Evolutionary conservation across 2,113 vertebrate genomes (phyloP).

Genomic region (Eulemur rufifrons): DNA sequence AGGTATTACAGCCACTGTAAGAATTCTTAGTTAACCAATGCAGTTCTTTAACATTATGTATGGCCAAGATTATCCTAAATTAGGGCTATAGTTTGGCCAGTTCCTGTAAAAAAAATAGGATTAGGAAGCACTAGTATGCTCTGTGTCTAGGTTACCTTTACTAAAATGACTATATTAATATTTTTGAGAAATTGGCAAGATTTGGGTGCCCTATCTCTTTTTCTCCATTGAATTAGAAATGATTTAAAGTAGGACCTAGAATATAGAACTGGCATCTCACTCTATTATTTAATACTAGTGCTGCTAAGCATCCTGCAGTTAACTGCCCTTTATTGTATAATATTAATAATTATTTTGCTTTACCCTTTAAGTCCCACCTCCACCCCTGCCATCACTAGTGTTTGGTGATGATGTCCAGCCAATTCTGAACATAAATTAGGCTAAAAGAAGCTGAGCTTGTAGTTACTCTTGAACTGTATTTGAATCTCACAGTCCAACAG

Average conservation of each 20-base stretch:
- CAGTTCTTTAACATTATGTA: neutral
- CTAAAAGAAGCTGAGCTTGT: neutral
- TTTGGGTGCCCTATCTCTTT: neutral
- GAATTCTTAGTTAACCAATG: neutral
- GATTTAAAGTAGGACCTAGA: neutral
- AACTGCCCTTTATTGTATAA: neutral
- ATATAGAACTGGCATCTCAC: neutral
- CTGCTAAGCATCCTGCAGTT: neutral
- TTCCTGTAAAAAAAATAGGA: neutral
- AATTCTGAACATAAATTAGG: neutral
- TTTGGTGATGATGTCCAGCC: neutral
- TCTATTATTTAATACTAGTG: neutral
- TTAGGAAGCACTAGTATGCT: neutral
- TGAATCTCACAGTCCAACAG: neutral
- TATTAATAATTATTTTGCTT: neutral
- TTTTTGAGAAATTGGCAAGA: neutral
- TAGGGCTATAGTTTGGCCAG: neutral
- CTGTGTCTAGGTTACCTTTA: neutral
- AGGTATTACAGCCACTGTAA: neutral
- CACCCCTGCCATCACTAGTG: neutral
- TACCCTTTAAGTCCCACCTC: neutral
- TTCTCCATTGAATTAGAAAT: slow-evolving; percentile 8
- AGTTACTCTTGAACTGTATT: neutral
- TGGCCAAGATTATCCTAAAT: neutral
- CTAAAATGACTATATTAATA: neutral